A percentile compares a stretch with the other conserved stretches of the same genome.
These are phyloP conservation scores for Drosophila merina DNA, from an alignment of 2,888 invertebrate genomes.

Conservation along the genomic window DNA sequence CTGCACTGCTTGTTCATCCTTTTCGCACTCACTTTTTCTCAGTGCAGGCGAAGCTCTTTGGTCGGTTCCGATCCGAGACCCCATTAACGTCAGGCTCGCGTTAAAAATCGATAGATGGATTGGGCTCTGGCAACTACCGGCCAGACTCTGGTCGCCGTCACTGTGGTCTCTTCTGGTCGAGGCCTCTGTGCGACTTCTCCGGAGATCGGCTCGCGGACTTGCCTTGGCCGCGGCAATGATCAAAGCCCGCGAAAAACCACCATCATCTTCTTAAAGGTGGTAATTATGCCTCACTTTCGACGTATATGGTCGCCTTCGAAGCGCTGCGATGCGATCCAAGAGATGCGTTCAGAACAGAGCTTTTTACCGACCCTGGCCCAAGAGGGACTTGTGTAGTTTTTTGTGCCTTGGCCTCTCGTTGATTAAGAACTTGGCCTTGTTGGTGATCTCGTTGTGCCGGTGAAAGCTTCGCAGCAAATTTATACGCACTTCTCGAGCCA, in stretches of 20 bases:
- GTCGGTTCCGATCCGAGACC: slow-evolving; percentile 53
- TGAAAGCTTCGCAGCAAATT: slow-evolving; percentile 75
- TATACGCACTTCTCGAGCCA: slow-evolving; percentile 60
- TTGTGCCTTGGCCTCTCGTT: slow-evolving; percentile 29
- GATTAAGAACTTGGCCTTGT: slow-evolving; percentile 47
- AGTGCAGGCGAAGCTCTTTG: slow-evolving; percentile 11
- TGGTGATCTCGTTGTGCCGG: slow-evolving; percentile 47
- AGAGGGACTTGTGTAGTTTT: slow-evolving; percentile 6
- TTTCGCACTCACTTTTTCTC: background rate
- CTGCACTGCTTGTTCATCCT: too few species aligned
- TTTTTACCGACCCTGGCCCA: slow-evolving; percentile 1
- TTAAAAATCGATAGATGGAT: slow-evolving; percentile 84
- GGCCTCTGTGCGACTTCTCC: slow-evolving; percentile 9
- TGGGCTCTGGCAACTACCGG: slow-evolving; percentile 69
- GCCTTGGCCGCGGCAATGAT: slow-evolving; percentile 76
- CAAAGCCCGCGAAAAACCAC: slow-evolving; percentile 82
- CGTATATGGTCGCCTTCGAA: slow-evolving; percentile 39
- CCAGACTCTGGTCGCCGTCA: slow-evolving; percentile 30
- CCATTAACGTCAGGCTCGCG: slow-evolving; percentile 84
- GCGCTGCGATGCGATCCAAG: slow-evolving; percentile 26
- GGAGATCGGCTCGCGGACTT: slow-evolving; percentile 29
- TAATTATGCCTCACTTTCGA: slow-evolving; percentile 80
- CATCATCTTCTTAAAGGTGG: slow-evolving; percentile 83
- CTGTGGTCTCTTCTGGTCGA: slow-evolving; percentile 44
- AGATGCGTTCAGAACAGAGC: slow-evolving; percentile 34